Evolutionary conservation across 1,140 invertebrate species (phyloP).

Genomic region (Aphis gossypii): DNA sequence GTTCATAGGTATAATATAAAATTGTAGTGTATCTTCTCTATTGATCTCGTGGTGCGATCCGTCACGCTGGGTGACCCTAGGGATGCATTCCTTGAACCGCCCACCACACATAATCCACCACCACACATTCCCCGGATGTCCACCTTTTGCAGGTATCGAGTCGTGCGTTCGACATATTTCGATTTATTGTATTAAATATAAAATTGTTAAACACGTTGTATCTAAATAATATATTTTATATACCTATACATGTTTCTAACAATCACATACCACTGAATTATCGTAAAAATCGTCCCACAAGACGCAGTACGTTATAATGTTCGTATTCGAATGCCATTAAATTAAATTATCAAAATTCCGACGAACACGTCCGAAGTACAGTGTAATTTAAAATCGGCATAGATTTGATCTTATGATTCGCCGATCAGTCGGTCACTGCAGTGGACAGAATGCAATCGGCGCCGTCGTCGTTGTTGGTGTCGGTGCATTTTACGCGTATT

Average conservation of each 20-base stretch:
- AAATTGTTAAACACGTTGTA: too few relatives aligned
- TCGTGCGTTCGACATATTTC: too few relatives aligned
- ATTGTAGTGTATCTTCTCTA: not conserved
- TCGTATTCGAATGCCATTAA: not conserved
- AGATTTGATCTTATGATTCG: not conserved
- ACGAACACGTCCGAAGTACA: not conserved
- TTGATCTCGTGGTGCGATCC: not conserved
- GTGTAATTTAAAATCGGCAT: not conserved
- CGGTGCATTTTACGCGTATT: not conserved
- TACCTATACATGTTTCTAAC: too few relatives aligned
- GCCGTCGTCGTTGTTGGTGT: too few relatives aligned
- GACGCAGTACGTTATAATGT: not conserved
- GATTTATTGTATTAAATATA: too few relatives aligned
- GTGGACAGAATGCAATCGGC: not conserved
- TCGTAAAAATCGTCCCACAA: not conserved
- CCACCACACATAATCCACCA: too few relatives aligned
- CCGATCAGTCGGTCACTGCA: not conserved
- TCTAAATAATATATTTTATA: too few relatives aligned
- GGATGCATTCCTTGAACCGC: too few relatives aligned
- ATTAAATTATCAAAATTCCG: not conserved
- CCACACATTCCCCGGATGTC: too few relatives aligned
- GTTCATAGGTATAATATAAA: not conserved
- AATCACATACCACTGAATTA: not conserved
- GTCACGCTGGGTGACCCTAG: too few relatives aligned
- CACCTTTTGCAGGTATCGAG: too few relatives aligned